Evolutionary conservation across 2,113 vertebrate genomes (phyloP), one percentile per base, ranked within the genome.

Genomic region (Ancistrus triradiatus): DNA sequence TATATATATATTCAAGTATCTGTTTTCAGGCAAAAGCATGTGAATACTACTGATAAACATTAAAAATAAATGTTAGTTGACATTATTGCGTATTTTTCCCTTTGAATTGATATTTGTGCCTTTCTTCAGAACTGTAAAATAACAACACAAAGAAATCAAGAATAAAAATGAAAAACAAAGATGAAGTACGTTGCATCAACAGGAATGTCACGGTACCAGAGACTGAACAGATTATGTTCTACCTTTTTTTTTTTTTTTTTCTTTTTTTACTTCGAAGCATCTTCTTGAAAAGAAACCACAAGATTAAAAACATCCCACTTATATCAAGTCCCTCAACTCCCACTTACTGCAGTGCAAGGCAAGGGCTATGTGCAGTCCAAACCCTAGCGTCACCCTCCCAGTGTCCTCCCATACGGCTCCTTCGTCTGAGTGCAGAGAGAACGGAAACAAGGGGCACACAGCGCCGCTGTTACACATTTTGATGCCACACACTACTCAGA

Each of bases 21-120:
- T 88, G 83, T 89, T 87, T 89, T 89, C 87, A 89, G 86, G 86
- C 84, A 86, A 86, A 90, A 88, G 88, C 87, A 89, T 86, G 84
- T 89, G 88, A 89, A 87, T 89, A 90, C 86, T 89, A 90, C 83
- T 82, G 85, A 89, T 90, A 91, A 82, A 85, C 90, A 86, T 59
- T 89, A 85, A 88, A 85, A 81, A 80, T 83, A 87, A 88, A 84
- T 86, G 88, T 90, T 90, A 90, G 86, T 89, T 87, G 83, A 88
- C 84, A 90, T 88, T 88, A 90, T 89, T 90, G 89, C 86, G 81
- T 86, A 87, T 87, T 58, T 84, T 89, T 86, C 89, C 89, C 86
- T 90, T 89, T 88, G 80, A 88, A 81, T 84, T 83, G 70, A 83
- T 81, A 84, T 83, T 77, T 86, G 84, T 90, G 87, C 85, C 85